Base-by-base conservation (phyloP, 2,797 vertebrate genomes). In the Enoplosus armatus region DNA sequence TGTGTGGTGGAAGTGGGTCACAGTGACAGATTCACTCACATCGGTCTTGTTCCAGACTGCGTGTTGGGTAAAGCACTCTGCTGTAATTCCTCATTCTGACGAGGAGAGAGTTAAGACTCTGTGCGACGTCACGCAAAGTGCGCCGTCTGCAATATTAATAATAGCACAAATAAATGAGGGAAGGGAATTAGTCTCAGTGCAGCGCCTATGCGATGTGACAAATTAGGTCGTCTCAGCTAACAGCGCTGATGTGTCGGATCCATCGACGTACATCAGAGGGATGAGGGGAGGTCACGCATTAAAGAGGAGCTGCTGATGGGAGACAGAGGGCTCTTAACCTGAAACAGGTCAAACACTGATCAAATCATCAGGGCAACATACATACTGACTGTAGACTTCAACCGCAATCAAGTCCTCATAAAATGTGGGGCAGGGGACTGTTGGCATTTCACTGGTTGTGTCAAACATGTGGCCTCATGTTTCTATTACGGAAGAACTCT, bases 161-260 rank as follows among this genome's bases (percentile, higher is more conserved):
- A 94, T 93, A 93, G 92, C 83, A 56, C 80, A 80, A 89, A 87
- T 93, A 90, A 93, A 93, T 93, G 88, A 94, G 90, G 80, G 84
- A 79, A 87, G 94, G 92, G 92, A 94, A 91, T 93, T 93, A 83
- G 89, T 89, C 77, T 90, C 85, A 66, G 89, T 18, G 68, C 88
- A 53, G 84, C 27, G 75, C 76, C 87, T 61, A 86, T 75, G 86
- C 55, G 79, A 89, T 80, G 83, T 89, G 88, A 92, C 88, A 89
- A 94, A 93, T 91, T 80, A 90, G 92, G 90, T 91, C 89, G 87
- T 90, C 84, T 90, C 85, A 35, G 69, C 63, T 39, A 84, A 83
- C 85, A 66, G 79, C 65, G 39, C 5, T 4, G 68, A 84, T 64
- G 81, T 56, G 27, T 54, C 54, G 51, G 47, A 78, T 80, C 65